These are phyloP conservation scores for Apis mellifera DNA, from an alignment of 1,140 invertebrate species.

Conservation along the genomic window Amel_HAv3.1 CM009938.2:12463501-12464000, in stretches of 20 bases:
- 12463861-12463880: slow-evolving; percentile 80
- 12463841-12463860: slow-evolving; percentile 85
- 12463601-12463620: no score
- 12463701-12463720: slow-evolving; percentile 84
- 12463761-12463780: slow-evolving; percentile 82
- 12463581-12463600: no score
- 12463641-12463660: background rate
- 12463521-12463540: no score
- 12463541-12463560: no score
- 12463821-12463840: slow-evolving; percentile 83
- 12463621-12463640: background rate
- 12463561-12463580: no score
- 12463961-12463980: no score
- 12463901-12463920: background rate
- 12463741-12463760: slow-evolving; percentile 85
- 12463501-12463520: background rate
- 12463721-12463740: slow-evolving; percentile 84
- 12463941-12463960: no score
- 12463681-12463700: slow-evolving; percentile 82
- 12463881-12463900: background rate
- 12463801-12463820: slow-evolving; percentile 84
- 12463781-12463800: slow-evolving; percentile 83
- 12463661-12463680: slow-evolving; percentile 75
- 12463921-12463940: background rate
- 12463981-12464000: no score